Evolutionary conservation across 1,140 invertebrate genomes (phyloP), one percentile per base, ranked within the genome.

Genomic region (Aphis craccivora): DNA sequence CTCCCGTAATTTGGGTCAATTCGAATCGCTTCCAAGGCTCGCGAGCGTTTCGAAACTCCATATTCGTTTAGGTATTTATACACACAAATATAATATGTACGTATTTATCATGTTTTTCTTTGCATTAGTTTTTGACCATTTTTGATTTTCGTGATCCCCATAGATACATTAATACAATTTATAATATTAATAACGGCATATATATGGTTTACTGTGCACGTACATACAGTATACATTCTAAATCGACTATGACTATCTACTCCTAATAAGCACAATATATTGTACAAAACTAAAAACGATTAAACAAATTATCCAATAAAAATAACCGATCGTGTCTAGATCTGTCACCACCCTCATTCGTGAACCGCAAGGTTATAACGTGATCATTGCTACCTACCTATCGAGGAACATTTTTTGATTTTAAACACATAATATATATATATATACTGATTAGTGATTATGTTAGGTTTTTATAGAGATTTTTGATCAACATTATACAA

Each of bases 1-100:
- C 84, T 67, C 51, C 91, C 53, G 90, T 53, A 51, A 94, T 92
- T 94, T 91, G 92, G 91, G 90, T 92, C 92, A 76, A 89, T 84
- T 88, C 91, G 43, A 81, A 87, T 94, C 25, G 67, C 83, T 67
- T 37, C 84, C 81, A 94, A 92, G 87, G 92, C 86, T 91, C 53
- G 90, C 35, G 91, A 35, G n/a, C 40, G 23, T 91, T 88, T 91
- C 90, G 89, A 51, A 94, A 86, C 53, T 93, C 84, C 60, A 48
- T 67, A 76, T 87, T 94, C 51, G 40, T 89, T 93, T 37, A 22
- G 87, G 20, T 89, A 37, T 55, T 45, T 87, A 48, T 45, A 30
- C 25, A 48, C 43, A 48, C 4, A 48, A 30, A 48, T 35, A 48
- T 37, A 22, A 83, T 22, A 67, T 67, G 37, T 23, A 37, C 86